Conservation (phyloP, 2,113 vertebrate genomes). For the Microcebus lehilahytsara region DNA sequence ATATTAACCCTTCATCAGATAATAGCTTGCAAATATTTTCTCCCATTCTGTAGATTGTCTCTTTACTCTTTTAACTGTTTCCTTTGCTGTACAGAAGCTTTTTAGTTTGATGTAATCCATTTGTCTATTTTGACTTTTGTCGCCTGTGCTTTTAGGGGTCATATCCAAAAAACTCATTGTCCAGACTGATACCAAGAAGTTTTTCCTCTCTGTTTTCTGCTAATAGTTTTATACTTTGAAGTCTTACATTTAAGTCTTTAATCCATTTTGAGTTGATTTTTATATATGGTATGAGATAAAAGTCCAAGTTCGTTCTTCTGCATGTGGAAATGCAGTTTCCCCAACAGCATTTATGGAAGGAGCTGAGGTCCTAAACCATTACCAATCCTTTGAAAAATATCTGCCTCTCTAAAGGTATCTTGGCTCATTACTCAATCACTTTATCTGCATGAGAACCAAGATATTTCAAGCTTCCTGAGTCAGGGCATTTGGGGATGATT, state of each 20-base stretch:
- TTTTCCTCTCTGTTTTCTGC: not conserved
- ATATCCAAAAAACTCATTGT: not conserved
- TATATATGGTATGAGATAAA: not conserved
- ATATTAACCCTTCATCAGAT: not conserved
- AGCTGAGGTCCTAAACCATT: not conserved
- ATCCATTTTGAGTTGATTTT: not conserved
- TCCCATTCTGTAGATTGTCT: not conserved
- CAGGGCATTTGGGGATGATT: not conserved
- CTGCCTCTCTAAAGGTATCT: not conserved
- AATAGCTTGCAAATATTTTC: not conserved
- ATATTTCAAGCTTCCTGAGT: not conserved
- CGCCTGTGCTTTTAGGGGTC: not conserved
- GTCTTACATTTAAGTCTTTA: not conserved
- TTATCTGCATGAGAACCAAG: not conserved
- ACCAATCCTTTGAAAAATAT: not conserved
- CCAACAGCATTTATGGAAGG: not conserved
- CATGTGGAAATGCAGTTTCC: not conserved
- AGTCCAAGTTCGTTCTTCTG: not conserved
- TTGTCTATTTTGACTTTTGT: not conserved
- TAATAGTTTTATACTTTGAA: not conserved
- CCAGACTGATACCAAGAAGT: not conserved
- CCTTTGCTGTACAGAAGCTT: not conserved
- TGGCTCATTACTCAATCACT: not conserved
- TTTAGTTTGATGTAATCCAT: not conserved
- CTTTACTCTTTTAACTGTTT: not conserved